Conservation (phyloP, 2,797 vertebrate genomes). For the Spheniscus humboldti region DNA sequence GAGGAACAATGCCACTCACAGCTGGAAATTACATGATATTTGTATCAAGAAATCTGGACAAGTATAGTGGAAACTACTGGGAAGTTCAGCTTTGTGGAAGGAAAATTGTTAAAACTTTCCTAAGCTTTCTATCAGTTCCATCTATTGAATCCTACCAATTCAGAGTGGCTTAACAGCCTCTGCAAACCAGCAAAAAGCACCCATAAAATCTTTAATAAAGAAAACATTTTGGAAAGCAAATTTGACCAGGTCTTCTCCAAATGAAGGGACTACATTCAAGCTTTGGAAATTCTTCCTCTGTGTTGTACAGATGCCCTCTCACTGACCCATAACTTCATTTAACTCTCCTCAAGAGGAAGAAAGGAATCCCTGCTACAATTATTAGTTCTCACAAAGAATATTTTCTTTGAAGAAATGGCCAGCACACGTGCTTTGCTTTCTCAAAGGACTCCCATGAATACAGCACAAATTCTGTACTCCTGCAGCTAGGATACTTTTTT, state of each 20-base stretch:
- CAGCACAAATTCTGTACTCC: not conserved
- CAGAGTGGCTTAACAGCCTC: not conserved
- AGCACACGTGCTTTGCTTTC: constrained; percentile 45
- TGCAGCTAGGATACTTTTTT: not conserved
- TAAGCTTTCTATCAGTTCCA: not conserved
- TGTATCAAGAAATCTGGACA: not conserved
- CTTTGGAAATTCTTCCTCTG: constrained; percentile 1
- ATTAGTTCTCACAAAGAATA: constrained; percentile 18
- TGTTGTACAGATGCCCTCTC: constrained; percentile 16
- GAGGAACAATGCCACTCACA: not conserved
- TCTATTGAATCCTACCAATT: not conserved
- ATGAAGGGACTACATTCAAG: not conserved
- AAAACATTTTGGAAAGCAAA: not conserved
- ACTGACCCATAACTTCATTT: constrained; percentile 53
- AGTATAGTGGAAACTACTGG: not conserved
- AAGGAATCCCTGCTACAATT: constrained; percentile 56
- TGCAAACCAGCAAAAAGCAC: not conserved
- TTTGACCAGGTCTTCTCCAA: not conserved
- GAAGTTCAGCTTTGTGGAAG: not conserved
- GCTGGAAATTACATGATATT: not conserved
- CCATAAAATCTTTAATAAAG: constrained; percentile 10
- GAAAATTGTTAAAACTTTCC: not conserved
- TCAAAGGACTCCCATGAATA: not conserved
- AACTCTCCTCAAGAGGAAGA: constrained; percentile 52
- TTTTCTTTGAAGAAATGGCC: constrained; percentile 39